Conservation (phyloP, 2,888 invertebrate genomes). For the Euphydryas editha region DNA sequence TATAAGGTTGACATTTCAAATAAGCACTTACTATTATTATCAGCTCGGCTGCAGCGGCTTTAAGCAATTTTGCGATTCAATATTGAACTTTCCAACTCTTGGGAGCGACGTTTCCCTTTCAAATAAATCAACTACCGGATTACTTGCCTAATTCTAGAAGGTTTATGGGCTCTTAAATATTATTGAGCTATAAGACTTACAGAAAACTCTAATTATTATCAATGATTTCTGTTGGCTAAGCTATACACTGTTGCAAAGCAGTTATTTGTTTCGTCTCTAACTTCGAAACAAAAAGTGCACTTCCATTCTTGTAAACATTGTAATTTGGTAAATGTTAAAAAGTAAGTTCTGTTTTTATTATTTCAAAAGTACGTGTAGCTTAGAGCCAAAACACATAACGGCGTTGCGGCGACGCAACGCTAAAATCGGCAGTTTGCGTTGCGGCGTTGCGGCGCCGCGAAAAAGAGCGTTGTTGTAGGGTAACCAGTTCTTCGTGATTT, state of each 20-base stretch:
- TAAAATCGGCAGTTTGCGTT: no score
- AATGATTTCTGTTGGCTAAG: conserved; percentile 19
- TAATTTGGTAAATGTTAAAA: neutral
- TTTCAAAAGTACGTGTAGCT: no score
- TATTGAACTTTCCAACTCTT: conserved; percentile 77
- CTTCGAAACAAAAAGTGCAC: neutral
- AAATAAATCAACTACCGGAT: conserved; percentile 58
- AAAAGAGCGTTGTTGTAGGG: no score
- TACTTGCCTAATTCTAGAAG: conserved; percentile 47
- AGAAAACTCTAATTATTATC: conserved; percentile 25
- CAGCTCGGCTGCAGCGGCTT: conserved; percentile 71
- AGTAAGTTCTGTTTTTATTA: no score
- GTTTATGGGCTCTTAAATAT: conserved; percentile 43
- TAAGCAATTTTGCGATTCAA: conserved; percentile 81
- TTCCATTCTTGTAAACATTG: neutral
- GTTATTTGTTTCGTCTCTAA: conserved; percentile 1
- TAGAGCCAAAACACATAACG: no score
- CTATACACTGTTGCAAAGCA: neutral
- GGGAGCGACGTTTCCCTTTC: conserved; percentile 69
- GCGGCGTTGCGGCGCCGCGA: no score
- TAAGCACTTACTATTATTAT: conserved; percentile 68
- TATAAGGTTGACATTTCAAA: conserved; percentile 72
- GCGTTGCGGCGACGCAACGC: no score
- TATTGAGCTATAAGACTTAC: conserved; percentile 22
- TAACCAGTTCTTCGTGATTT: no score